Conservation (phyloP, 1,140 invertebrate genomes). For the Rhopalosiphum padi region DNA sequence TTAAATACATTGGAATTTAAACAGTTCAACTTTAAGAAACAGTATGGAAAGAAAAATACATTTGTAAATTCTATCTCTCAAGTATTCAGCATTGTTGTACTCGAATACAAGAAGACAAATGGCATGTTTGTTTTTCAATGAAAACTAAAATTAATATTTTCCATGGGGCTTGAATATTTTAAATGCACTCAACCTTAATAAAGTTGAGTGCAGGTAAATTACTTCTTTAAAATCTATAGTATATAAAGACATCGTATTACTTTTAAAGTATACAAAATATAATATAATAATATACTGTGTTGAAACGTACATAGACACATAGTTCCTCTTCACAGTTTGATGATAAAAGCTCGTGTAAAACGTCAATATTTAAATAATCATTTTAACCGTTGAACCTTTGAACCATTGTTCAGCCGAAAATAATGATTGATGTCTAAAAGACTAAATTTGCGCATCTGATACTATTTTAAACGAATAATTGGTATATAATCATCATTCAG, state of each 20-base stretch:
- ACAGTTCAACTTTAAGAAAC: not conserved
- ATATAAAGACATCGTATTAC: not conserved
- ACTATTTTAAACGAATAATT: not conserved
- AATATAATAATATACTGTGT: not conserved
- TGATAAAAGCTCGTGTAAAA: not conserved
- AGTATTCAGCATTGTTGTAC: not conserved
- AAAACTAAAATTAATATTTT: not conserved
- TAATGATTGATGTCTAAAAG: not conserved
- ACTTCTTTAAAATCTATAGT: not conserved
- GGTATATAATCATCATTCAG: not conserved
- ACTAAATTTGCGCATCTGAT: not conserved
- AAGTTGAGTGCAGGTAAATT: not conserved
- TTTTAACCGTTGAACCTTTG: not conserved
- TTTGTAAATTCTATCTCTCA: not conserved
- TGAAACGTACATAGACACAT: not conserved
- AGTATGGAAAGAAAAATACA: not conserved
- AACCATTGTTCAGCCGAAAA: not conserved
- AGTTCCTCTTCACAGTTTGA: not conserved
- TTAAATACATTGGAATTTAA: not conserved
- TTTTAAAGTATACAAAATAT: not conserved
- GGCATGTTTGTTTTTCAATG: not conserved
- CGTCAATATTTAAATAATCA: conserved; percentile 23
- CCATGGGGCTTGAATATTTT: not conserved
- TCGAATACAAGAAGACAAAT: not conserved
- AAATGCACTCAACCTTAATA: not conserved